phyloP scores from a whole-genome alignment of 1,140 invertebrate species.

The Odontomachus brunneus region DNA sequence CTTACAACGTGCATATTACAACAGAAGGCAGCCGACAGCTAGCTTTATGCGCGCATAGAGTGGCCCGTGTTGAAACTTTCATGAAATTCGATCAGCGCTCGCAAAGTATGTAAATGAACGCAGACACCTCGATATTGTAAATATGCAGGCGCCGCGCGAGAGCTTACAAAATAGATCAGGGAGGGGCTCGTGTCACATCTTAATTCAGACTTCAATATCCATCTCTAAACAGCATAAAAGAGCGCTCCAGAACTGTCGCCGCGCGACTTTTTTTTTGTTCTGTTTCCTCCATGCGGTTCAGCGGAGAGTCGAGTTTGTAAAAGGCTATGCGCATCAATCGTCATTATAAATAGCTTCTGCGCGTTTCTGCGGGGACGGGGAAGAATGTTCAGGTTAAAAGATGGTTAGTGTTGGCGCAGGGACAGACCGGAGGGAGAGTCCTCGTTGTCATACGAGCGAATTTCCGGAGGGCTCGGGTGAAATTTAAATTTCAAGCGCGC shows the following conservation, averaged over 20 bases:
- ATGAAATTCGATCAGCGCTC: constrained; percentile 49
- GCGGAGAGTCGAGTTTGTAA: neutral
- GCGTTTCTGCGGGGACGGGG: neutral
- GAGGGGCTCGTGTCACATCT: constrained; percentile 11
- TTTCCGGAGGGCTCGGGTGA: neutral
- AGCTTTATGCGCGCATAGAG: constrained; percentile 17
- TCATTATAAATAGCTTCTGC: neutral
- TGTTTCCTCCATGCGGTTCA: neutral
- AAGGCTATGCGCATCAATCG: neutral
- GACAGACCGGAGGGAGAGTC: neutral
- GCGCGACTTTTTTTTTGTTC: neutral
- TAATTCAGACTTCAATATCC: constrained; percentile 39
- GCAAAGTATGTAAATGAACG: constrained; percentile 45
- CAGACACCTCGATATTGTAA: constrained; percentile 48
- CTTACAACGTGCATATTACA: constrained; percentile 50
- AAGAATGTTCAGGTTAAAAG: neutral
- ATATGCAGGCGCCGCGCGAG: constrained; percentile 9
- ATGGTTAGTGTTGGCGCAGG: neutral
- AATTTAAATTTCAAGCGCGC: constrained; percentile 20
- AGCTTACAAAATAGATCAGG: constrained; percentile 22
- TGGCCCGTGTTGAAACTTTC: constrained; percentile 34
- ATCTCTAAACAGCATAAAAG: neutral
- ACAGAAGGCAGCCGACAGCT: constrained; percentile 30
- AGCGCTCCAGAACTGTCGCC: neutral
- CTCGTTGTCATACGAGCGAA: neutral